A percentile compares a stretch with the other conserved stretches of the same genome.
Evolutionary conservation across 2,888 invertebrate genomes (phyloP).

Genomic region (Lordiphosa andalusiaca): DNA sequence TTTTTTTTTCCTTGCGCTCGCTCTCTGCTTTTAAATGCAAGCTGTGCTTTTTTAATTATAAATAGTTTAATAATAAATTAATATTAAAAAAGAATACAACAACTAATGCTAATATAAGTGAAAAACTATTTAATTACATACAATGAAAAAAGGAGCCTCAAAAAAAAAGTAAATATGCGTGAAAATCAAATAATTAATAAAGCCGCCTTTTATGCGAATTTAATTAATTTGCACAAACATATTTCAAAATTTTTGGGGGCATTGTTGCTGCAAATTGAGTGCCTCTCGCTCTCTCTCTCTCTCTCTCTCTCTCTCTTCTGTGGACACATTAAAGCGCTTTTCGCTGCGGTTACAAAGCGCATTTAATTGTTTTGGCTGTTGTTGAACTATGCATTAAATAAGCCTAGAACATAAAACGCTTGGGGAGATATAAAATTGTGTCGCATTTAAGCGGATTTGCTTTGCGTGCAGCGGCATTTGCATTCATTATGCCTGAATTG

Average conservation of each 20-base stretch:
- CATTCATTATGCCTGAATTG: conserved; percentile 5
- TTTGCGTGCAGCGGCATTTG: conserved; percentile 13
- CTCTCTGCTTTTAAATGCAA: conserved; percentile 5
- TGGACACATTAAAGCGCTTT: conserved; percentile 55
- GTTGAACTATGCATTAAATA: conserved; percentile 47
- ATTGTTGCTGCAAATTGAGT: conserved; percentile 22
- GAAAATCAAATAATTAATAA: conserved; percentile 46
- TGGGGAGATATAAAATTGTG: conserved; percentile 22
- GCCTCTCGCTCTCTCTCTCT: background rate
- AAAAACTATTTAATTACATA: conserved; percentile 32
- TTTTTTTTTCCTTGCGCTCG: conserved; percentile 1
- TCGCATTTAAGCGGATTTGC: conserved; percentile 45
- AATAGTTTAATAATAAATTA: conserved; percentile 33
- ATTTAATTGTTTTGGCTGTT: conserved; percentile 48
- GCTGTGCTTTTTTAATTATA: conserved; percentile 44
- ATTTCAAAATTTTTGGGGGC: conserved; percentile 34
- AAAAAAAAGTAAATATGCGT: conserved; percentile 2
- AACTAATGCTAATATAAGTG: conserved; percentile 24
- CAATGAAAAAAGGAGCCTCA: conserved; percentile 19
- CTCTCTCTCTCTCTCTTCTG: background rate
- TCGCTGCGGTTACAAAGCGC: conserved; percentile 48
- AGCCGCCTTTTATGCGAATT: conserved; percentile 45
- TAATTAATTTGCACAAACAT: conserved; percentile 56
- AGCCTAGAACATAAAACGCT: conserved; percentile 18
- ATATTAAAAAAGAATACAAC: conserved; percentile 11